Conservation (phyloP, 1,140 invertebrate species). For the Pseudomyrmex dendroicus region DNA sequence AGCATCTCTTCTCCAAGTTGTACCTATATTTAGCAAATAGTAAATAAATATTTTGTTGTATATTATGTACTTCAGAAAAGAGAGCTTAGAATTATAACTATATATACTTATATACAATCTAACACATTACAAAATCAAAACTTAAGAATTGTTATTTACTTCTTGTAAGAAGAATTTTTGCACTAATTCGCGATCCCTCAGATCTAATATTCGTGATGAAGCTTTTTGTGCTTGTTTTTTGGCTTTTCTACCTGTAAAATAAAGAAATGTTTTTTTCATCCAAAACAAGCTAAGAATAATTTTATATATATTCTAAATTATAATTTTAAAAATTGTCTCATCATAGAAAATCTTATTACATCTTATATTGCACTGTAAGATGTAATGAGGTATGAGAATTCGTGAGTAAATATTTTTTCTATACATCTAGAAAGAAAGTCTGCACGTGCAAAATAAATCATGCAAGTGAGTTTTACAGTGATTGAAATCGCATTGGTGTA, state of each 20-base stretch:
- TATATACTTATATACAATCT: background rate
- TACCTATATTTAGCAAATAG: slow-evolving; percentile 85
- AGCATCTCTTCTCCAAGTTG: slow-evolving; percentile 96
- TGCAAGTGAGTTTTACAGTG: background rate
- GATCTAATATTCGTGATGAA: slow-evolving; percentile 90
- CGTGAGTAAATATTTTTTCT: no score
- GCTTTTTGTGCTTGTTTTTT: slow-evolving; percentile 84
- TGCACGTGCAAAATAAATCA: background rate
- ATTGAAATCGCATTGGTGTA: background rate
- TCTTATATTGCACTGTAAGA: no score
- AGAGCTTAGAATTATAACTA: background rate
- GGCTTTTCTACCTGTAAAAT: slow-evolving; percentile 85
- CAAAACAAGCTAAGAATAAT: no score
- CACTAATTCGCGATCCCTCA: slow-evolving; percentile 96
- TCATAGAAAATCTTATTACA: no score
- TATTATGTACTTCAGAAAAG: background rate
- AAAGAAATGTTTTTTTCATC: slow-evolving; percentile 45
- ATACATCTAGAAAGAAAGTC: no score
- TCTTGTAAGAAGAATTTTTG: slow-evolving; percentile 96
- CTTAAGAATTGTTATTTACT: slow-evolving; percentile 77
- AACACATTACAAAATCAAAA: background rate
- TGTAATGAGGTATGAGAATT: no score
- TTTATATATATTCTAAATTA: background rate
- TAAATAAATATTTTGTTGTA: slow-evolving; percentile 1
- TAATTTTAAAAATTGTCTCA: background rate